These are phyloP conservation scores for Hirudo medicinalis DNA, from an alignment of 1,140 invertebrate species.

Conservation along the genomic window DNA sequence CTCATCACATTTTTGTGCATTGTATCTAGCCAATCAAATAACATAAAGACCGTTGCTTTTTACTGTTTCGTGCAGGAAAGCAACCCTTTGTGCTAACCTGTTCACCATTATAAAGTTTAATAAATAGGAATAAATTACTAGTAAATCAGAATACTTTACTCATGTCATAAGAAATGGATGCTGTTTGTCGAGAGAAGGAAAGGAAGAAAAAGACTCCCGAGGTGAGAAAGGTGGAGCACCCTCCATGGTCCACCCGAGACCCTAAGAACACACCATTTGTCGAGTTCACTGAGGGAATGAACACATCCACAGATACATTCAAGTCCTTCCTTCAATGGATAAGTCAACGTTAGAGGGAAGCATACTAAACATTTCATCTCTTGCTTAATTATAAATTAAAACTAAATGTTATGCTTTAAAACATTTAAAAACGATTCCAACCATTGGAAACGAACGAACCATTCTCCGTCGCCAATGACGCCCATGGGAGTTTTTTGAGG, in stretches of 20 bases:
- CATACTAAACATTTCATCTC: neutral
- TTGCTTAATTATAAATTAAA: neutral
- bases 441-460: constrained; percentile 1
- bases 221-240: constrained; percentile 21
- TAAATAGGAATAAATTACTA: neutral
- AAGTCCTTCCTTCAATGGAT: constrained; percentile 27
- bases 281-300: constrained; percentile 27
- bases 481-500: constrained; percentile 3
- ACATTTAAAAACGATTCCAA: neutral
- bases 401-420: neutral
- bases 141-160: constrained; percentile 14
- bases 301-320: constrained; percentile 28
- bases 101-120: neutral
- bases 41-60: too few species aligned
- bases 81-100: neutral
- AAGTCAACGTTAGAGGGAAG: too few species aligned
- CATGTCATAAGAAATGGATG: constrained; percentile 18
- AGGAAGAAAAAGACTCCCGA: constrained; percentile 23
- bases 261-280: constrained; percentile 34
- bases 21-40: too few species aligned
- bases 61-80: neutral
- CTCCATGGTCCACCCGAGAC: constrained; percentile 25
- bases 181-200: neutral
- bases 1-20: constrained; percentile 29
- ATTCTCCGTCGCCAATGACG: constrained; percentile 11